Base-by-base conservation (phyloP, 2,797 vertebrate genomes). In the Cephalopachus bancanus region DNA sequence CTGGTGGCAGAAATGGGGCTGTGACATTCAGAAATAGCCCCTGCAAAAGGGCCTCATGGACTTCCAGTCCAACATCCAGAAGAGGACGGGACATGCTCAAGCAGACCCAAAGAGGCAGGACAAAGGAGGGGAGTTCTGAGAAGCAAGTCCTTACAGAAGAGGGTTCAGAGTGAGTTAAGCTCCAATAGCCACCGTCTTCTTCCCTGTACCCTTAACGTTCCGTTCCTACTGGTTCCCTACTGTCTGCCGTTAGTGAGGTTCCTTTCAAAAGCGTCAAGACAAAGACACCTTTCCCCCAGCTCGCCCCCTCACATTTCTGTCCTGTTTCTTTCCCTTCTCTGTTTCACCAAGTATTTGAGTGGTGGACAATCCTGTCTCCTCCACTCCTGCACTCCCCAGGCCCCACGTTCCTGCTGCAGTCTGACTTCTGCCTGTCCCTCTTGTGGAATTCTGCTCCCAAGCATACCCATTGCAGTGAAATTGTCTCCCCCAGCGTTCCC, bases 191-290 rank as follows among this genome's bases (percentile, higher is more conserved):
- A 67, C 22, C 79, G 22, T 59, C 28, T 55, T 93, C 83, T 92
- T 83, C 65, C n/a, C 33, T 71, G 30, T 8, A 78, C 51, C 51
- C 89, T 84, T 91, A 83, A 92, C 69, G 57, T 93, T 75, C 33
- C 64, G 81, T 86, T 89, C 53, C 80, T 57, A 3, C 20, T 65
- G 8, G 26, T 60, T 95, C 14, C 30, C 92, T 69, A 55, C 57
- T 71, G 90, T 75, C 28, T 92, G n/a, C 59, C 22, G 83, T 83
- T 81, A 87, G 11, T 81, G 67, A 92, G 26, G 2, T 83, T 85
- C 72, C 81, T 93, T 96, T 86, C 55, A 95, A 92, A 86, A 57
- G 57, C 12, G 88, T 60, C 28, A 92, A 62, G 60, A 49, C n/a
- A 28, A 71, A 28, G 33, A 10, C 67, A 24, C 20, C 19, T 65